Evolutionary conservation across 2,888 invertebrate species (phyloP).

Genomic region (Smittia aterrima): DNA sequence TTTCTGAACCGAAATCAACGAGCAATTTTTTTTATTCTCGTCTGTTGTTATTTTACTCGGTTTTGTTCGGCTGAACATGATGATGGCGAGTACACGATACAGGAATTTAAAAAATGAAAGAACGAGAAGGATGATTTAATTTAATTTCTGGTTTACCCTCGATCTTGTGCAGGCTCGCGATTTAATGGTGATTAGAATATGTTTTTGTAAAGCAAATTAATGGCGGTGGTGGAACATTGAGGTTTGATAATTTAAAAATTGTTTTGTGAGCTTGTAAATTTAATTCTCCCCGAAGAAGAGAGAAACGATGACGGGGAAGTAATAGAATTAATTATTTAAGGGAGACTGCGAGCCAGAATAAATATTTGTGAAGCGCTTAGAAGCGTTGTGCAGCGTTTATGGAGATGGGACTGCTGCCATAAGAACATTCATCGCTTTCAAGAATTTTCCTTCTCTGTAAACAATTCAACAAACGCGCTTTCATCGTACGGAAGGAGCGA

Average conservation of each 20-base stretch:
- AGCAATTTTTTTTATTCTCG: not conserved
- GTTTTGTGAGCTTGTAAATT: not conserved
- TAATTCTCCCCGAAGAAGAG: not conserved
- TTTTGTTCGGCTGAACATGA: not conserved
- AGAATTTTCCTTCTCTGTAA: no score
- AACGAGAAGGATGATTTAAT: not conserved
- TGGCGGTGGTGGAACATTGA: not conserved
- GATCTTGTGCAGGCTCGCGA: not conserved
- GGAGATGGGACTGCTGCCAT: not conserved
- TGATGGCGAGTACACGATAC: not conserved
- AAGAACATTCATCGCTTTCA: not conserved
- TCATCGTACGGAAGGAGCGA: no score
- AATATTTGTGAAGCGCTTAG: slow-evolving; percentile 14
- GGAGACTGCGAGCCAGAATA: not conserved
- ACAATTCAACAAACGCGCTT: no score
- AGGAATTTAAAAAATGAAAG: not conserved
- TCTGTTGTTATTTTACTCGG: no score
- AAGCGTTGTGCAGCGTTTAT: not conserved
- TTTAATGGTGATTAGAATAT: not conserved
- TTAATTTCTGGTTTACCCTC: not conserved
- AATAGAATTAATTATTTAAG: slow-evolving; percentile 19
- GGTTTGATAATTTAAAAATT: slow-evolving; percentile 1
- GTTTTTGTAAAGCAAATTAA: not conserved
- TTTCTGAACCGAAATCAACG: not conserved
- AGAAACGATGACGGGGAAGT: not conserved